A percentile compares a stretch with the other conserved stretches of the same genome.
Conservation (phyloP, 1,140 invertebrate species). For the Heliconius nattereri region DNA sequence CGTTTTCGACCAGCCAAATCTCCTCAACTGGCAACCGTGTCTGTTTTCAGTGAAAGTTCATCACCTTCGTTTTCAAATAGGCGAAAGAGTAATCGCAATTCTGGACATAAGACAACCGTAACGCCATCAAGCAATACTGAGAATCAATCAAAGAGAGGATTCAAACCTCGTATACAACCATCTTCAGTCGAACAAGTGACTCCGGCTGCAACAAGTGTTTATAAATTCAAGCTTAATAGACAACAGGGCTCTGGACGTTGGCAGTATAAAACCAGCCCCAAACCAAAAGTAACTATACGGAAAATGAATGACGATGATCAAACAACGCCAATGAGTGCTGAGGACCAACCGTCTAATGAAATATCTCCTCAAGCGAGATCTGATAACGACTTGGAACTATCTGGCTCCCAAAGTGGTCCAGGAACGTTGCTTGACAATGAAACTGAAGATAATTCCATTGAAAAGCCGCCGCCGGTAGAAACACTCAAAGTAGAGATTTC, state of each 20-base stretch:
- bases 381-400: conserved; percentile 85
- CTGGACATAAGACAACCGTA: conserved; percentile 68
- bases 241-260: conserved; percentile 87
- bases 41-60: conserved; percentile 84
- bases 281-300: conserved; percentile 90
- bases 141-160: conserved; percentile 81
- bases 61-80: conserved; percentile 75
- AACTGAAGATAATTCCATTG: conserved; percentile 82
- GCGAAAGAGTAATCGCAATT: conserved; percentile 75
- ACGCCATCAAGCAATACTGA: conserved; percentile 72
- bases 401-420: conserved; percentile 84
- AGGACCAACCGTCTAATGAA: conserved; percentile 72
- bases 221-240: conserved; percentile 89
- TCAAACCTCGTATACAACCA: conserved; percentile 83
- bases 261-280: conserved; percentile 93
- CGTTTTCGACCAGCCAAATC: conserved; percentile 75
- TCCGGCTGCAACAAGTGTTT: conserved; percentile 80
- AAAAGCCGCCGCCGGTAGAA: conserved; percentile 85
- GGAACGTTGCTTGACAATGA: conserved; percentile 83
- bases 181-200: conserved; percentile 80
- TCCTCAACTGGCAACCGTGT: conserved; percentile 83
- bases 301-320: conserved; percentile 84
- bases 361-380: conserved; percentile 75
- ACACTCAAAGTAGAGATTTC: conserved; percentile 93
- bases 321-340: conserved; percentile 64